Conservation (phyloP, 1,140 invertebrate species). For the Orchestia grillus region DNA sequence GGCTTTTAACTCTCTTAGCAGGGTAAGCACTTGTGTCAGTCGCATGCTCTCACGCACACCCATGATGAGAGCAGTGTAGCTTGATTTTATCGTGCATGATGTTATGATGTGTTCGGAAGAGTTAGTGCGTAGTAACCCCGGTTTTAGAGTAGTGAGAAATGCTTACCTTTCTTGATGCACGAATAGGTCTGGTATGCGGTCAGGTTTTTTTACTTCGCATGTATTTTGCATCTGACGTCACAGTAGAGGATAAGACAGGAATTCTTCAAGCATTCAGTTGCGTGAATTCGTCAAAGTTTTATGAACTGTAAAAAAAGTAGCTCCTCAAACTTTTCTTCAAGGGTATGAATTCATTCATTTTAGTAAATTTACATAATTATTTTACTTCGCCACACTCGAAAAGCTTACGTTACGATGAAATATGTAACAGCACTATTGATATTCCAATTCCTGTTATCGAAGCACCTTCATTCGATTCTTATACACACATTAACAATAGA, state of each 20-base stretch:
- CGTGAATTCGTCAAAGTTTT: not conserved
- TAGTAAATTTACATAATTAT: too few relatives aligned
- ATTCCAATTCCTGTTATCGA: too few relatives aligned
- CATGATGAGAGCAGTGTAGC: not conserved
- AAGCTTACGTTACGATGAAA: too few relatives aligned
- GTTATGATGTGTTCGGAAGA: not conserved
- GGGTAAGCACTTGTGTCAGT: not conserved
- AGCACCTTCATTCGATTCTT: too few relatives aligned
- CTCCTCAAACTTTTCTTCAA: not conserved
- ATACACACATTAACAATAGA: too few relatives aligned
- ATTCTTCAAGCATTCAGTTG: not conserved
- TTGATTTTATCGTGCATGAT: not conserved
- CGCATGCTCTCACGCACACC: not conserved
- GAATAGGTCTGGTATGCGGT: not conserved
- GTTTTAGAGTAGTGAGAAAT: not conserved
- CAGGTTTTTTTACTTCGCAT: not conserved
- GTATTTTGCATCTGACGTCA: not conserved
- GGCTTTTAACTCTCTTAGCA: constrained; percentile 30
- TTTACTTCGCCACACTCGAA: too few relatives aligned
- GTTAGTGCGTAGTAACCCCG: not conserved
- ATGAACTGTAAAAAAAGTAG: not conserved
- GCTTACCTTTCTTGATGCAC: not conserved
- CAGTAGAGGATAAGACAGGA: not conserved
- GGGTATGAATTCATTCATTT: not conserved
- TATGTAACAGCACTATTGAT: too few relatives aligned